Evolutionary conservation across 2,888 invertebrate genomes (phyloP), one percentile per base, ranked within the genome.

Genomic region (Leucania comma): DNA sequence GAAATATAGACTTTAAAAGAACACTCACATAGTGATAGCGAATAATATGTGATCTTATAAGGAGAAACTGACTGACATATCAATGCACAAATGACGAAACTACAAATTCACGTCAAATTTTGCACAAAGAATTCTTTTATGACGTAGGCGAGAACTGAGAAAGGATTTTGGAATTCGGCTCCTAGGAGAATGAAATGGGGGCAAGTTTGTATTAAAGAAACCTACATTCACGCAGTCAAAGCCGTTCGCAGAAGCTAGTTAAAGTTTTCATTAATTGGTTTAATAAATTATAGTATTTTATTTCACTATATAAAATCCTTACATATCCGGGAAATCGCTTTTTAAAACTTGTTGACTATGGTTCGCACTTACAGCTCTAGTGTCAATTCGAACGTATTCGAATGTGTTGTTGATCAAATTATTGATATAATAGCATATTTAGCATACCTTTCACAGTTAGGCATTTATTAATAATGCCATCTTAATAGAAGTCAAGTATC

Each of bases 401-500:
- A 48, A 68, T 56, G 9, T 60, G 26, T 67, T 57, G 6, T 75
- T 59, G 71, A 72, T 67, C 29, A 68, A 72, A 60, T 64, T 26
- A 63, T 64, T 72, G 71, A 56, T 59, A 35, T 68, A 75, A 32
- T 70, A 60, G 29, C 48, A 42, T 74, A 74, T 73, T 80, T 70
- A 81, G 51, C 61, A 72, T 78, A 57, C 24, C 66, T 83, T 72
- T 57, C 56, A 65, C 29, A 68, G 22, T 29, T 72, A 38, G 54
- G 38, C 57, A 65, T 68, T 62, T 67, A 58, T 26, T 64, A 51
- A 69, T 67, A 66, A 32, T 51, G 48, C 48, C 50, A 14, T 46
- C 29, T 32, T 68, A 68, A 76, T 67, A 58, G 54, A 58, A 71
- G 81, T 81, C 77, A 79, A 81, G 64, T 79, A 64, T 58, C 77